Evolutionary conservation across 2,113 vertebrate genomes (phyloP).

Genomic region (Tychaedon coryphoeus): DNA sequence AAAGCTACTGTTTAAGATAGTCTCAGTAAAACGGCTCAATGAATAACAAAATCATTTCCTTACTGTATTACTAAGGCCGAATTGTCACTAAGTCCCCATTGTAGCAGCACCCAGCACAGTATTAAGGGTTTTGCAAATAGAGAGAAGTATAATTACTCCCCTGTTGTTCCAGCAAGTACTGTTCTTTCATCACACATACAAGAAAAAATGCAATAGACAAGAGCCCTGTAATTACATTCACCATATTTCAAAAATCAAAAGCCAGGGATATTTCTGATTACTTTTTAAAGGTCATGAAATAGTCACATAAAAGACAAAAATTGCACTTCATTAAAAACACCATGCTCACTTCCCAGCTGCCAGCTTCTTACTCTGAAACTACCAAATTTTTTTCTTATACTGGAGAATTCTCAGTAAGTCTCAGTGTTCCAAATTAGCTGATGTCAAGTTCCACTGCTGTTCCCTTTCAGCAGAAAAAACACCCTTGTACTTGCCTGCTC

Average conservation of each 20-base stretch:
- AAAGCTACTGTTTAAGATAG: neutral
- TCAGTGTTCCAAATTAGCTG: neutral
- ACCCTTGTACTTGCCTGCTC: neutral
- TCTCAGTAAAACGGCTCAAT: neutral
- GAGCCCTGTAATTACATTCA: neutral
- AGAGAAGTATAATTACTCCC: neutral
- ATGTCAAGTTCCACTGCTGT: neutral
- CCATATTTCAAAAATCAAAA: slow-evolving; percentile 8
- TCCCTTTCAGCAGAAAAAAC: neutral
- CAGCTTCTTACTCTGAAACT: neutral
- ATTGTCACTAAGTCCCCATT: neutral
- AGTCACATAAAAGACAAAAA: slow-evolving; percentile 15
- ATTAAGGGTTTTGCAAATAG: neutral
- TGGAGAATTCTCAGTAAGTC: neutral
- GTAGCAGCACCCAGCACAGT: neutral
- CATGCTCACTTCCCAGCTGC: neutral
- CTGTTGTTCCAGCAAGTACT: neutral
- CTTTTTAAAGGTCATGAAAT: slow-evolving; percentile 20
- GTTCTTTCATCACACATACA: neutral
- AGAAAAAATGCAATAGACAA: neutral
- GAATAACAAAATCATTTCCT: neutral
- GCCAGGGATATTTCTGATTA: neutral
- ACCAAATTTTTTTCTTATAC: neutral
- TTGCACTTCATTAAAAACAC: slow-evolving; percentile 6
- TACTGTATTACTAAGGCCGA: neutral